Conservation (phyloP, 2,797 vertebrate species). For the Aulostomus chinensis region DNA sequence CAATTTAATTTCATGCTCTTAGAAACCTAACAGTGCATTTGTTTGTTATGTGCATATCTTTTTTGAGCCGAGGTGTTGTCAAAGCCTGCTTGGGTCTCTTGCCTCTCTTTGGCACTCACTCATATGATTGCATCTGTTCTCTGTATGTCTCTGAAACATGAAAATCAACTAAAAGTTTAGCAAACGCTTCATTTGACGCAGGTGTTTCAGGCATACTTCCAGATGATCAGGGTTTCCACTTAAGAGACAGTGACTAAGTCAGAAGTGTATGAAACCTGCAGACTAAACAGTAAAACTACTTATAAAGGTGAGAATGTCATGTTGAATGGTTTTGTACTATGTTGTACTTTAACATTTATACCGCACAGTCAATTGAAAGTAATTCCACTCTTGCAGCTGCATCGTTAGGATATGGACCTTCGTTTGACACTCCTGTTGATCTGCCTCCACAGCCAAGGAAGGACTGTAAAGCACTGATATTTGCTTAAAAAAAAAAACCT, state of each 20-base stretch:
- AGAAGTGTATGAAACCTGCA: slow-evolving; percentile 15
- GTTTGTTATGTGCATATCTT: too few relatives aligned
- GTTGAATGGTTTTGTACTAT: too few relatives aligned
- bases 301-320: slow-evolving; percentile 12
- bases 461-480: slow-evolving; percentile 66
- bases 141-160: too few relatives aligned
- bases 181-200: neutral
- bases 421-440: slow-evolving; percentile 80
- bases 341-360: too few relatives aligned
- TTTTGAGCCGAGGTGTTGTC: too few relatives aligned
- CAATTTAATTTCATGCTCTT: too few relatives aligned
- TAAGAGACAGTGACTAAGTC: slow-evolving; percentile 14
- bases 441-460: slow-evolving; percentile 73
- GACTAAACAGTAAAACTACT: slow-evolving; percentile 11
- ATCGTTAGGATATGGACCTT: slow-evolving; percentile 76
- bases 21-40: too few relatives aligned
- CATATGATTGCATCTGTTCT: too few relatives aligned
- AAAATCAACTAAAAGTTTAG: too few relatives aligned
- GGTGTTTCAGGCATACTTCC: slow-evolving; percentile 21
- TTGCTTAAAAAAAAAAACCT: slow-evolving; percentile 1
- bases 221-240: slow-evolving; percentile 19
- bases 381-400: slow-evolving; percentile 54
- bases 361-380: neutral
- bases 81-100: too few relatives aligned
- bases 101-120: too few relatives aligned